Percentiles rank a stretch among this genome's conserved stretches.
These are phyloP conservation scores for Triplophysa dalaica DNA, from an alignment of 2,113 vertebrate genomes.

Conservation along the genomic window DNA sequence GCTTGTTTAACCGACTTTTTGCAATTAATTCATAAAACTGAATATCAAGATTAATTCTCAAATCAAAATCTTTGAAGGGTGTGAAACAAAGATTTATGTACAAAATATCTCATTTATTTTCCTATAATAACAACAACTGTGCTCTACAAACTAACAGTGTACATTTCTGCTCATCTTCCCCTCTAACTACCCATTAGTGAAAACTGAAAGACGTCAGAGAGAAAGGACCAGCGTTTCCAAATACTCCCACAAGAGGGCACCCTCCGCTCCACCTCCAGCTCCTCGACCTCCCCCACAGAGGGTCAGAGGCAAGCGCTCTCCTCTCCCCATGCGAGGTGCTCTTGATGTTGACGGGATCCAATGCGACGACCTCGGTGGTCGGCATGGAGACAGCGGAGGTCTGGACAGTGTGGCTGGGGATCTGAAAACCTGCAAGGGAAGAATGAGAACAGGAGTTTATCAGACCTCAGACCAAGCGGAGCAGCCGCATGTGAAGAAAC, in stretches of 20 bases:
- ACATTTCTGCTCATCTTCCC: constrained; percentile 38
- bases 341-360: constrained; percentile 82
- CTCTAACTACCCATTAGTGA: constrained; percentile 63
- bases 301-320: constrained; percentile 62
- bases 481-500: constrained; percentile 66
- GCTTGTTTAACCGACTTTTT: not conserved
- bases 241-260: constrained; percentile 58
- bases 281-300: constrained; percentile 18
- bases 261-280: constrained; percentile 52
- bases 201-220: constrained; percentile 61
- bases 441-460: constrained; percentile 76
- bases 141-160: constrained; percentile 19
- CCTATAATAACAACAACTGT: not conserved
- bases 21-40: not conserved
- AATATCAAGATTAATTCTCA: not conserved
- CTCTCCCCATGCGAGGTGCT: constrained; percentile 59
- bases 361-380: constrained; percentile 21
- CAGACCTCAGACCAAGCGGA: constrained; percentile 74
- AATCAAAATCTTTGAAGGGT: not conserved
- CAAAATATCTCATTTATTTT: too few relatives aligned
- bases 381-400: constrained; percentile 68
- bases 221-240: constrained; percentile 60
- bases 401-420: constrained; percentile 78
- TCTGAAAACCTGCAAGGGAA: constrained; percentile 73
- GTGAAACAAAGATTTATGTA: too few relatives aligned